A percentile compares a stretch with the other conserved stretches of the same genome.
These are phyloP conservation scores for Drepana arcuata DNA, from an alignment of 1,140 invertebrate genomes.

Conservation along the genomic window DNA sequence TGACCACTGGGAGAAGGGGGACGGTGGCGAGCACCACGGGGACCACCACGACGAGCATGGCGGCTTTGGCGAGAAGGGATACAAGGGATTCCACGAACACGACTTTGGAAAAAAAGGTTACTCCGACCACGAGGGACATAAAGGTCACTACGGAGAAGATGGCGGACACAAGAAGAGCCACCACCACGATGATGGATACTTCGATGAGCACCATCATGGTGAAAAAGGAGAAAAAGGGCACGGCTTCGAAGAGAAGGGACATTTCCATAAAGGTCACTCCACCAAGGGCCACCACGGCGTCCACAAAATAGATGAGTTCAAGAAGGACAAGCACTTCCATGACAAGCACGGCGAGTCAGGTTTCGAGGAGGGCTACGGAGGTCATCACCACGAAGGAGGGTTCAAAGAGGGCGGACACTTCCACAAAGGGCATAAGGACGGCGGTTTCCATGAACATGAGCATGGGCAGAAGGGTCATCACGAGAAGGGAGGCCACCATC, in stretches of 20 bases:
- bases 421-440: constrained; percentile 78
- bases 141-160: constrained; percentile 79
- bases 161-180: constrained; percentile 82
- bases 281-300: constrained; percentile 83
- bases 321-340: constrained; percentile 75
- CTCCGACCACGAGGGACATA: constrained; percentile 79
- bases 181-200: constrained; percentile 80
- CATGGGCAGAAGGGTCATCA: constrained; percentile 79
- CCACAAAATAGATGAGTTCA: constrained; percentile 81
- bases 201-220: constrained; percentile 80
- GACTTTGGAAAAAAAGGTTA: constrained; percentile 80
- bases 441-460: constrained; percentile 77
- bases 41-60: constrained; percentile 69
- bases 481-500: constrained; percentile 75
- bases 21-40: constrained; percentile 65
- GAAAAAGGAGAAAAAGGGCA: constrained; percentile 77
- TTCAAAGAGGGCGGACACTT: constrained; percentile 78
- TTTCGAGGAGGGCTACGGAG: constrained; percentile 76
- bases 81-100: constrained; percentile 77
- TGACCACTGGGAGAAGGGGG: constrained; percentile 47
- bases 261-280: constrained; percentile 83
- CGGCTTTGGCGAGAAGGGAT: constrained; percentile 60
- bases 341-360: constrained; percentile 82
- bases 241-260: constrained; percentile 73
- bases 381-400: constrained; percentile 76